Evolutionary conservation across 92 coral and sea anemone genomes (phyloP).

Genomic region (Palythoa heliodiscus): DNA sequence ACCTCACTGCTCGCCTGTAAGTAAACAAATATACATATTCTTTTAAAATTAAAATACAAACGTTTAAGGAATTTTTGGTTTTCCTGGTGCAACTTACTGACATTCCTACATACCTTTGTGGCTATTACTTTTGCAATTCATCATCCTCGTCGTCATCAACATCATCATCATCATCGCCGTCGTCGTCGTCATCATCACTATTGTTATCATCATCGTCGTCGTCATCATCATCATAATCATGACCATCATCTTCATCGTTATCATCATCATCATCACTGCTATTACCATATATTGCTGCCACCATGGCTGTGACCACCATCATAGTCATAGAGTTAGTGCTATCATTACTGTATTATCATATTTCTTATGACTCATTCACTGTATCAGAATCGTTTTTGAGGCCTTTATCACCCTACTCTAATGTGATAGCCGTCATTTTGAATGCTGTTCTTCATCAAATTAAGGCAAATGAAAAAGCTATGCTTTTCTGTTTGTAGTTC

Average conservation of each 20-base stretch:
- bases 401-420: neutral
- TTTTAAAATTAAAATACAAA: neutral
- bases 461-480: neutral
- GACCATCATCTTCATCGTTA: no score
- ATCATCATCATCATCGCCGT: neutral
- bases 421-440: no score
- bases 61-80: neutral
- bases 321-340: neutral
- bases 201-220: neutral
- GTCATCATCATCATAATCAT: neutral
- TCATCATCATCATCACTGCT: neutral
- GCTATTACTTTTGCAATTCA: no score
- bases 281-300: neutral
- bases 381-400: neutral
- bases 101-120: neutral
- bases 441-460: neutral
- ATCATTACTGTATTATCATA: neutral
- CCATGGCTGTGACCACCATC: neutral
- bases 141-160: neutral
- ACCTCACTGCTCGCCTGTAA: slow-evolving; percentile 81
- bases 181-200: neutral
- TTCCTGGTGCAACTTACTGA: neutral
- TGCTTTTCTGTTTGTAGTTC: slow-evolving; percentile 58
- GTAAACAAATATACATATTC: slow-evolving; percentile 29
- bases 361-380: neutral